A percentile compares a stretch with the other conserved stretches of the same genome.
Evolutionary conservation across 2,797 vertebrate species (phyloP).

Genomic region (Coranthus polyacanthus): DNA sequence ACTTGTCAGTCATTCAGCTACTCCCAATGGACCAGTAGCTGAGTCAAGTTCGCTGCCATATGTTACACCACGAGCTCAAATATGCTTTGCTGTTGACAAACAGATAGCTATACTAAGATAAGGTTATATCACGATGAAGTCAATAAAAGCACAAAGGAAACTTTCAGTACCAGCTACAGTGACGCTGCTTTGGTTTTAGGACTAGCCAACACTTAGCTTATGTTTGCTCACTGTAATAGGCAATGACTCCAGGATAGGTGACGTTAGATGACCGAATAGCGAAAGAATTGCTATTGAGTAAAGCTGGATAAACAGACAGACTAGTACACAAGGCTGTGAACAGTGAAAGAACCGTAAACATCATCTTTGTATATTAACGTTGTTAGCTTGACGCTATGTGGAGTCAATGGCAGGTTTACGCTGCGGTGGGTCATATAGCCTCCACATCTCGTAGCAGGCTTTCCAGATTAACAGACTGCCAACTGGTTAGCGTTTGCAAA

Average conservation of each 20-base stretch:
- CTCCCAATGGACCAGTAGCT: not conserved
- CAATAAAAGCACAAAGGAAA: conserved; percentile 9
- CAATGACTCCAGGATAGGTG: fast-evolving
- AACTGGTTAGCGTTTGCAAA: not conserved
- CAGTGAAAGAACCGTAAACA: conserved; percentile 6
- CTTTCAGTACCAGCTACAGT: not conserved
- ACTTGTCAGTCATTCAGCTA: not conserved
- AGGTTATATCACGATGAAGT: not conserved
- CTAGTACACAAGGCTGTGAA: not conserved
- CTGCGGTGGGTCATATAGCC: not conserved
- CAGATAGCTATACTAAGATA: conserved; percentile 26
- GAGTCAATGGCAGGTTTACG: not conserved
- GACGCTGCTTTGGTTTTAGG: conserved; percentile 1
- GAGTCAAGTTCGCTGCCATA: conserved; percentile 1
- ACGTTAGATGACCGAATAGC: not conserved
- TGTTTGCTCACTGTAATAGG: not conserved
- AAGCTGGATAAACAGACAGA: not conserved
- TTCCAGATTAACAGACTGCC: not conserved
- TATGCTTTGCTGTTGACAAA: conserved; percentile 45
- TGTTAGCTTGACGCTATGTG: conserved; percentile 2
- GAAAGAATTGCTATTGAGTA: not conserved
- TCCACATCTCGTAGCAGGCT: too few relatives aligned
- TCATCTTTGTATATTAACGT: conserved; percentile 3
- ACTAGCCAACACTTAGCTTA: not conserved
- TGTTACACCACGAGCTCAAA: conserved; percentile 10